phyloP scores from a whole-genome alignment of 2,888 invertebrate genomes.

The Sminthurides aquaticus region DNA sequence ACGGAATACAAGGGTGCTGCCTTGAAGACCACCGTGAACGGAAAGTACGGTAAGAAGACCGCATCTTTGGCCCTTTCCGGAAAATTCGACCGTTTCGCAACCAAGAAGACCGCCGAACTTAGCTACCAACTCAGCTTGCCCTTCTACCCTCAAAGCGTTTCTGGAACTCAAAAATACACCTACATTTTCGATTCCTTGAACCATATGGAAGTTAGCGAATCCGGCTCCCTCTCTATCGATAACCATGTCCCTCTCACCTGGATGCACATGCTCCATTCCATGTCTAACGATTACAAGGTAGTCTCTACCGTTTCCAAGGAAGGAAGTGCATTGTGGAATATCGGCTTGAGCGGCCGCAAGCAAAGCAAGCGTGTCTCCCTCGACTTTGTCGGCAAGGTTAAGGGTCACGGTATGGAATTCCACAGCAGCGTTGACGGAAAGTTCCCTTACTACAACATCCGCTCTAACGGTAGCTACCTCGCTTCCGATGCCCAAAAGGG shows the following conservation, averaged over 20 bases:
- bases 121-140: conserved; percentile 37
- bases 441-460: conserved; percentile 15
- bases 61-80: conserved; percentile 3
- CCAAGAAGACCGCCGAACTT: conserved; percentile 34
- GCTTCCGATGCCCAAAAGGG: not conserved
- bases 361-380: conserved; percentile 9
- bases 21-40: conserved; percentile 24
- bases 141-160: conserved; percentile 15
- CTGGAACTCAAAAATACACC: conserved; percentile 24
- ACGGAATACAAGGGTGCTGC: conserved; percentile 29
- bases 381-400: conserved; percentile 1
- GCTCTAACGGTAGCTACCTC: conserved; percentile 6
- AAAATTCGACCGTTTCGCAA: conserved; percentile 31
- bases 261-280: conserved; percentile 24
- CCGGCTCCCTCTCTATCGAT: conserved; percentile 28
- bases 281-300: conserved; percentile 35
- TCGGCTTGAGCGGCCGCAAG: conserved; percentile 28
- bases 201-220: conserved; percentile 35
- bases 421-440: conserved; percentile 26
- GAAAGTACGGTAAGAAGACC: conserved; percentile 21
- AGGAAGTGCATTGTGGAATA: conserved; percentile 23
- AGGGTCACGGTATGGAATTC: conserved; percentile 11
- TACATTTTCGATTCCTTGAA: conserved; percentile 29
- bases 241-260: conserved; percentile 27
- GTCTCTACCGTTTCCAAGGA: conserved; percentile 24